phyloP scores from a whole-genome alignment of 2,113 vertebrate species.

The Phalacrocorax carbo region DNA sequence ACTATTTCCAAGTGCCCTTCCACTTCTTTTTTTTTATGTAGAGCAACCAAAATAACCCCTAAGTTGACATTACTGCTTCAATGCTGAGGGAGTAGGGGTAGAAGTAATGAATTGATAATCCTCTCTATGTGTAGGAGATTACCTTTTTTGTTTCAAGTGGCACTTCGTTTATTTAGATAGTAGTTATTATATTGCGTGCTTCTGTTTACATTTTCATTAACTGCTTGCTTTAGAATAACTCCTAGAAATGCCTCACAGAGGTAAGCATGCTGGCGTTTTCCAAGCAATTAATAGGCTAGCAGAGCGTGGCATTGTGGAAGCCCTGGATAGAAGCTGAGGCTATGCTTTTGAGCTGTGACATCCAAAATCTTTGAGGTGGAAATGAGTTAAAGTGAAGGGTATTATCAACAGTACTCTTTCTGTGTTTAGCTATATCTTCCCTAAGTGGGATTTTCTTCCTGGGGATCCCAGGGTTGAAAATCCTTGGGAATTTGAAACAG shows the following conservation, averaged over 20 bases:
- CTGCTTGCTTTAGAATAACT: constrained; percentile 35
- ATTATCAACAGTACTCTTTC: constrained; percentile 34
- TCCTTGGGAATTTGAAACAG: background rate
- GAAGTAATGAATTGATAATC: background rate
- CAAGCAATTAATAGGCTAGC: background rate
- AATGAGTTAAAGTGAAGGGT: constrained; percentile 42
- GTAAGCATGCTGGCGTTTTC: background rate
- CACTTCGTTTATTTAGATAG: background rate
- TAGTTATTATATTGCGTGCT: background rate
- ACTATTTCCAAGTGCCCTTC: background rate
- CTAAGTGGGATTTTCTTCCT: constrained; percentile 18
- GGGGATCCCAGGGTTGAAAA: constrained; percentile 13
- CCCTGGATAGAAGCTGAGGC: constrained; percentile 3
- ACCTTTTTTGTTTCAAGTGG: background rate
- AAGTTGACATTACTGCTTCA: background rate
- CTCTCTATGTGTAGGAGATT: background rate
- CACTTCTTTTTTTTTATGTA: background rate
- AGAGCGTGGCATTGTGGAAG: background rate
- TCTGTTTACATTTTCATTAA: constrained; percentile 50
- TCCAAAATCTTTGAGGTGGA: constrained; percentile 51
- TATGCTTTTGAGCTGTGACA: background rate
- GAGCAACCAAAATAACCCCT: background rate
- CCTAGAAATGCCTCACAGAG: constrained; percentile 13
- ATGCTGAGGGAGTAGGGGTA: background rate
- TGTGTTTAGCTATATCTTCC: background rate